Base-by-base conservation (phyloP, 2,113 vertebrate species). In the Esox niger region DNA sequence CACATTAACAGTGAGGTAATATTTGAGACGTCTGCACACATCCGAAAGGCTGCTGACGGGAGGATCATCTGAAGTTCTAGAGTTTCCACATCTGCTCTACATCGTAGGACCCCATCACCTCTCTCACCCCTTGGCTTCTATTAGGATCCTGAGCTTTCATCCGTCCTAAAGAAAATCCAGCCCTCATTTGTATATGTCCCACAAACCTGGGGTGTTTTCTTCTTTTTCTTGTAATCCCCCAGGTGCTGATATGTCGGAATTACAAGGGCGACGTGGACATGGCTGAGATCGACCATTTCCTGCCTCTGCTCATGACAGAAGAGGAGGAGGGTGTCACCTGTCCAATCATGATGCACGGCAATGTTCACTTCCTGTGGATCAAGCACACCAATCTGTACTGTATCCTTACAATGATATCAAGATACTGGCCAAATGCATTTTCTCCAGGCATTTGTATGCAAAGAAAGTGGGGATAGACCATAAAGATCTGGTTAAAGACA, bases 371-470 rank as follows among this genome's bases (percentile, higher is more conserved):
- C 83, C 81, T 98, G 62, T 98, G 96, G 96, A 95, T 98, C 91
- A 97, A 97, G 49, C 90, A 98, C 85, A 92, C 88, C 92, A 98
- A 98, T 87, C 92, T 98, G 1, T 98, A 98, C 88, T 47, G 96
- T 95, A 98, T 95, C 95, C 90, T 87, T 74, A n/a, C 54, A 32
- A 35, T 6, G 31, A 59, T n/a, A 7, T 31, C 31, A 6, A 52
- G 47, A 8, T n/a, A n/a, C 47, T n/a, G 21, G 47, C 47, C 38
- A 52, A n/a, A n/a, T n/a, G n/a, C n/a, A n/a, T n/a, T n/a, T n/a
- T n/a, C n/a, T n/a, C n/a, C n/a, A n/a, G n/a, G n/a, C n/a, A n/a
- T n/a, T n/a, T n/a, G n/a, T n/a, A n/a, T n/a, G n/a, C n/a, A n/a
- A n/a, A n/a, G n/a, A n/a, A n/a, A n/a, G n/a, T n/a, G 15, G 5